Evolutionary conservation across 2,797 vertebrate species (phyloP).

Genomic region (Hoplostethus atlanticus): DNA sequence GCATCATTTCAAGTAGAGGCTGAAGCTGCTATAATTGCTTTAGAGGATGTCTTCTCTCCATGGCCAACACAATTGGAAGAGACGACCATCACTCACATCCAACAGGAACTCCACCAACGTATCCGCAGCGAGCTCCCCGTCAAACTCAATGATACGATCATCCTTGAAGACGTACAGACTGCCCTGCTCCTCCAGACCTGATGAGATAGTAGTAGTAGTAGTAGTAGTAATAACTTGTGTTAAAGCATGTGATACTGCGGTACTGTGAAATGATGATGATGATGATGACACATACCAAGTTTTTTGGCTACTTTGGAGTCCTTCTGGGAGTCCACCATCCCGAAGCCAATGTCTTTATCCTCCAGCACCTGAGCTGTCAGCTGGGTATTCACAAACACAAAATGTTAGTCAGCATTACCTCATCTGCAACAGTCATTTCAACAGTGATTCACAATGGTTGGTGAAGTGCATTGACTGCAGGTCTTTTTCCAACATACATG

Average conservation of each 20-base stretch:
- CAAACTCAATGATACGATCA: conserved; percentile 94
- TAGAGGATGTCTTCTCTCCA: neutral
- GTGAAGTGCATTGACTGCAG: no score
- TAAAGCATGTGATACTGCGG: neutral
- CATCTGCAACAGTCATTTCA: neutral
- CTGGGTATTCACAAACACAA: conserved; percentile 76
- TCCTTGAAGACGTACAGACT: conserved; percentile 97
- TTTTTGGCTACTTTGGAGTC: conserved; percentile 94
- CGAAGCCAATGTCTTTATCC: conserved; percentile 93
- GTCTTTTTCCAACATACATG: neutral
- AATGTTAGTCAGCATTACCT: conserved; percentile 17
- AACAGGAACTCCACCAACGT: conserved; percentile 96
- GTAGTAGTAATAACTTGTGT: neutral
- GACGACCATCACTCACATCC: conserved; percentile 87
- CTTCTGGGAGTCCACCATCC: conserved; percentile 93
- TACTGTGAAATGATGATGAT: neutral
- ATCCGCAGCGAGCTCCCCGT: conserved; percentile 94
- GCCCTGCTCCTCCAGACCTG: conserved; percentile 94
- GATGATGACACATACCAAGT: conserved; percentile 84
- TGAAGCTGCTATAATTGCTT: conserved; percentile 21
- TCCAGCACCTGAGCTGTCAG: conserved; percentile 95
- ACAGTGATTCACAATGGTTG: no score
- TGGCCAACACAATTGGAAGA: neutral
- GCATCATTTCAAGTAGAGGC: neutral
- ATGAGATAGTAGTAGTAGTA: neutral